phyloP scores from a whole-genome alignment of 1,140 invertebrate species.

The Bombus confusus region DNA sequence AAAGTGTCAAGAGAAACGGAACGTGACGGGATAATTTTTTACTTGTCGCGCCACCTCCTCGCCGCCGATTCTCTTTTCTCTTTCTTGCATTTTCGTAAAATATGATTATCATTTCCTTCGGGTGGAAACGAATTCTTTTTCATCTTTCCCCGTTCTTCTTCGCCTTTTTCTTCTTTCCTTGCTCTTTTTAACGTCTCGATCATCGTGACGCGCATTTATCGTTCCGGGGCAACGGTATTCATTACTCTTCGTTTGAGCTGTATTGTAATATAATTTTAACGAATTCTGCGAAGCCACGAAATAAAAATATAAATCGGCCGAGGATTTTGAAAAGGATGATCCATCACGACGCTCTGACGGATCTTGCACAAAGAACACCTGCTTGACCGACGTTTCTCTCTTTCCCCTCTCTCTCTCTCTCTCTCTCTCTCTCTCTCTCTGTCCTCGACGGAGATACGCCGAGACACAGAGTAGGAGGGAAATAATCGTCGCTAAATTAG shows the following conservation, averaged over 20 bases:
- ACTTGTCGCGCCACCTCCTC: no score
- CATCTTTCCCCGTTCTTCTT: neutral
- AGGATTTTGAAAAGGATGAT: constrained; percentile 65
- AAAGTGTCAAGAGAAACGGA: neutral
- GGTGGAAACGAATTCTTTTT: neutral
- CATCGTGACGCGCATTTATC: constrained; percentile 25
- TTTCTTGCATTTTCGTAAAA: neutral
- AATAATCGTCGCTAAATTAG: constrained; percentile 54
- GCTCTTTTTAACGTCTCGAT: neutral
- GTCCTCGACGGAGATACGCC: neutral
- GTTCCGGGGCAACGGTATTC: constrained; percentile 32
- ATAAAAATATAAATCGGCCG: constrained; percentile 59
- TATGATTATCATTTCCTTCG: neutral
- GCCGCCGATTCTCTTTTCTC: neutral
- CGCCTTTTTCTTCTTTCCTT: neutral
- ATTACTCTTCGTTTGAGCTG: constrained; percentile 68
- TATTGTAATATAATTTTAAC: constrained; percentile 68
- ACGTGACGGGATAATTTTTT: neutral
- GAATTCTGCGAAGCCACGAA: constrained; percentile 57
- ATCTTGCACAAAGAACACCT: constrained; percentile 64
- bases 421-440: neutral
- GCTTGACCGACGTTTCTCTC: constrained; percentile 49
- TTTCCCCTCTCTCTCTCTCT: neutral
- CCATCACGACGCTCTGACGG: constrained; percentile 62
- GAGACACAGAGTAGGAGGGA: neutral